Base-by-base conservation (phyloP, 2,797 vertebrate species). In the Hippocampus kuda region DNA sequence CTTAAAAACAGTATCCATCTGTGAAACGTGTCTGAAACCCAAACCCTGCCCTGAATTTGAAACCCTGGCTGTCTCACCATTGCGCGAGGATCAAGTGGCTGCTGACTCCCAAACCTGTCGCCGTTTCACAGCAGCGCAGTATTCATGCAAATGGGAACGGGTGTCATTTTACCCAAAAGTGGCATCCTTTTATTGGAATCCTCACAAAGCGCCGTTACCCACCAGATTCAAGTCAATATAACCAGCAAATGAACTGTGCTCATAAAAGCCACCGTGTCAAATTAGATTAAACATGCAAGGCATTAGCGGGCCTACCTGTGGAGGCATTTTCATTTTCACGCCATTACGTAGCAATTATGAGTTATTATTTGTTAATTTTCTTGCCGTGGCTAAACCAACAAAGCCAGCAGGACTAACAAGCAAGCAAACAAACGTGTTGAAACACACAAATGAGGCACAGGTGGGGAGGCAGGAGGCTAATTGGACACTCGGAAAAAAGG, bases 331-430 rank as follows among this genome's bases (percentile, higher is more conserved):
- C 62, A 64, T 64, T 46, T 24, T 64, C 62, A 64, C n/a, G 11
- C 9, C 62, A 46, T 64, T 64, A 42, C 5, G 41, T 46, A 12
- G 62, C 62, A 46, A 64, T 64, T 64, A 42, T 24, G 41, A 42
- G 62, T 64, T 64, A n/a, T 42, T 64, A 64, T 64, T 64, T 26
- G 62, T 44, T 64, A 4, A 44, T 64, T 64, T 34, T 75, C 74
- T 68, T 60, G 24, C 60, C 5, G 18, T 3, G 41, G 12, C n/a
- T 64, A n/a, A 64, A 64, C 22, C 41, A 44, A 44, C 62, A 64
- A 64, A 64, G 62, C 38, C 62, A 64, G 62, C 62, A 42, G 38
- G 62, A 26, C 41, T 64, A 22, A 64, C 62, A 26, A 64, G n/a
- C n/a, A 44, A 13, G 27, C 41, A 64, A 64, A 64, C 27, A 61